These are phyloP conservation scores for Lagothrix lagotricha DNA, from an alignment of 2,797 vertebrate genomes.

Conservation along the genomic window DNA sequence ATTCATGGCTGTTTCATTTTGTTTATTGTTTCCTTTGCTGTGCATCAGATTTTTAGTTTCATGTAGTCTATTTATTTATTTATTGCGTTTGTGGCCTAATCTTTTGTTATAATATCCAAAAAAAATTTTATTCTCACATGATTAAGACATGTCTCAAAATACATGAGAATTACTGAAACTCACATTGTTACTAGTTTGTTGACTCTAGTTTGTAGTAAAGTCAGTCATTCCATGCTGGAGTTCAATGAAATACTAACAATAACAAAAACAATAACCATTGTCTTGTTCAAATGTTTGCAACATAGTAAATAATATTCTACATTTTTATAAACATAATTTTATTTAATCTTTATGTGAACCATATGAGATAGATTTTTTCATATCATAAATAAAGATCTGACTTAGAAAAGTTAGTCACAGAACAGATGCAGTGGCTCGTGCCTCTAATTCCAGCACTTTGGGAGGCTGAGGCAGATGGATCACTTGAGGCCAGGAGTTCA, in stretches of 20 bases:
- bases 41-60: background rate
- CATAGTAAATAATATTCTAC: background rate
- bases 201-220: background rate
- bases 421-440: no score
- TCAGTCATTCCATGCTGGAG: background rate
- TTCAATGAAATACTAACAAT: background rate
- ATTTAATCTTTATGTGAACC: background rate
- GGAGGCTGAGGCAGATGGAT: no score
- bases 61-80: background rate
- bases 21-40: background rate
- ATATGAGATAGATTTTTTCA: background rate
- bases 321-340: background rate
- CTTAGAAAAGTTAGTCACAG: background rate
- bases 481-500: no score
- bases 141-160: background rate
- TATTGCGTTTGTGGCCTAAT: background rate
- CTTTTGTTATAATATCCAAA: background rate
- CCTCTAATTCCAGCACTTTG: no score
- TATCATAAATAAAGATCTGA: background rate
- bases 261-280: background rate
- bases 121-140: background rate
- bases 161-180: background rate
- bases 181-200: background rate
- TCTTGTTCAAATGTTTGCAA: background rate
- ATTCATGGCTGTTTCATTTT: background rate